These are phyloP conservation scores for Ceriagrion tenellum DNA, from an alignment of 2,888 invertebrate genomes.

Conservation along the genomic window DNA sequence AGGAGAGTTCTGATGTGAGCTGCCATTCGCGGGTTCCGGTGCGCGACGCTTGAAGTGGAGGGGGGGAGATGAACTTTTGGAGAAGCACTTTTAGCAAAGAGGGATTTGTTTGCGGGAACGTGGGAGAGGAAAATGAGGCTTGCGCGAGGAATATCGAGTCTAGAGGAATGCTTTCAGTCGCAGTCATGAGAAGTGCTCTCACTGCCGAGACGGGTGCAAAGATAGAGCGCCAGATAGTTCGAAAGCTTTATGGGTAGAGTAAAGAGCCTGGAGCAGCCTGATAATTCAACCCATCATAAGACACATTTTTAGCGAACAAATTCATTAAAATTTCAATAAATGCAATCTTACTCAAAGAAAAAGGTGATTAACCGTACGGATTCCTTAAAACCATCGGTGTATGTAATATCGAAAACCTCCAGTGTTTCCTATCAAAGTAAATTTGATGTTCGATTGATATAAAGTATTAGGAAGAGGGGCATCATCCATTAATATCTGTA, in stretches of 20 bases:
- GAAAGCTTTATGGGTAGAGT: background rate
- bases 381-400: too few species aligned
- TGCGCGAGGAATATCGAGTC: background rate
- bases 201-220: background rate
- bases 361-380: background rate
- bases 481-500: too few species aligned
- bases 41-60: background rate
- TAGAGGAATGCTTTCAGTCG: conserved; percentile 19
- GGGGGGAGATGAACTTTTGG: background rate
- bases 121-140: background rate
- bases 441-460: too few species aligned
- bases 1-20: background rate
- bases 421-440: too few species aligned
- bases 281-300: too few species aligned
- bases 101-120: background rate
- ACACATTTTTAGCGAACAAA: too few species aligned
- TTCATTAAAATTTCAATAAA: background rate
- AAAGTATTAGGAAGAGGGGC: too few species aligned
- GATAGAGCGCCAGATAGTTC: background rate
- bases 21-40: background rate
- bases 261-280: background rate
- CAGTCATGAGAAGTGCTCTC: background rate
- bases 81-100: background rate
- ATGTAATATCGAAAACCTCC: too few species aligned
- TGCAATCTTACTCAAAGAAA: background rate